Evolutionary conservation across 1,140 invertebrate genomes (phyloP).

Genomic region (Bombus soroeensis): DNA sequence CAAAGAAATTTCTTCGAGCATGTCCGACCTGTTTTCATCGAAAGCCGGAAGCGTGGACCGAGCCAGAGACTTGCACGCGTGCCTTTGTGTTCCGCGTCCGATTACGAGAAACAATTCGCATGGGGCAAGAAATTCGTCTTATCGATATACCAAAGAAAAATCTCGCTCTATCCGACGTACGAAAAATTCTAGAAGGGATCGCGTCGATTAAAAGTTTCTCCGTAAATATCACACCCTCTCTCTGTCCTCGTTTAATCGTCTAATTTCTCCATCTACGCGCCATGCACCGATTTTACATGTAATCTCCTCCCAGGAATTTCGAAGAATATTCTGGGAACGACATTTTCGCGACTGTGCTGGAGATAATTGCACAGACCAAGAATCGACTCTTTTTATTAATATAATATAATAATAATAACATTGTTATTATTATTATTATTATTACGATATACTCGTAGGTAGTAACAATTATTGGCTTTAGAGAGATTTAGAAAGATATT

Average conservation of each 20-base stretch:
- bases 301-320: neutral
- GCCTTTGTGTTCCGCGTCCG: slow-evolving; percentile 34
- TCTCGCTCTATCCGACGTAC: neutral
- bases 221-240: neutral
- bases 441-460: too few relatives aligned
- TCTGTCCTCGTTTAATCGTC: neutral
- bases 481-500: too few relatives aligned
- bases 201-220: neutral
- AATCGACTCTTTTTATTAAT: too few relatives aligned
- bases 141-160: neutral
- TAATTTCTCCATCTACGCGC: neutral
- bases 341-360: neutral
- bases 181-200: neutral
- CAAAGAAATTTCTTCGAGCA: slow-evolving; percentile 57
- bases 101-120: slow-evolving; percentile 20
- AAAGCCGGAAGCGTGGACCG: slow-evolving; percentile 62
- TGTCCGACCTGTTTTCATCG: slow-evolving; percentile 58
- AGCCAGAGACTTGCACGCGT: slow-evolving; percentile 6
- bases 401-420: too few relatives aligned
- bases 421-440: too few relatives aligned
- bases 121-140: neutral
- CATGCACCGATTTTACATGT: neutral
- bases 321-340: neutral
- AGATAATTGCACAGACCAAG: too few relatives aligned
- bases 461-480: too few relatives aligned